phyloP scores from a whole-genome alignment of 2,113 vertebrate species.

The Balaeniceps rex region DNA sequence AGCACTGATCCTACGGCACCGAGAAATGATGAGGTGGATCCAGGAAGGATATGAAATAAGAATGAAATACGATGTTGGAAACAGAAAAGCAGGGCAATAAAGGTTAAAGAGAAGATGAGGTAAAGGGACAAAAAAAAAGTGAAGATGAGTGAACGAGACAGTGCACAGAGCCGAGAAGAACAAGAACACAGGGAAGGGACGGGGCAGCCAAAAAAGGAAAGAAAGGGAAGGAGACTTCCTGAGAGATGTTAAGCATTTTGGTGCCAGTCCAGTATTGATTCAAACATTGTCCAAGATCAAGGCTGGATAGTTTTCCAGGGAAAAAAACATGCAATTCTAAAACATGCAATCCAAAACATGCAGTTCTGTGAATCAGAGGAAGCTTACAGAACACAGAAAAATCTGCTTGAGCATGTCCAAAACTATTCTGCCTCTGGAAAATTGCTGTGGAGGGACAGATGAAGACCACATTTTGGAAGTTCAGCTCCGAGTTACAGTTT shows the following conservation, averaged over 20 bases:
- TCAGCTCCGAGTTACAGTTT: neutral
- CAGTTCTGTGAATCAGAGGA: neutral
- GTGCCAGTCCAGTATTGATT: neutral
- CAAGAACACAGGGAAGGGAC: neutral
- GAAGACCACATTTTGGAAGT: neutral
- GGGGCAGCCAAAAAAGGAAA: neutral
- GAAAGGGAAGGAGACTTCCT: neutral
- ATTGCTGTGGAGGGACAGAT: neutral
- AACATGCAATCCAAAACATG: neutral
- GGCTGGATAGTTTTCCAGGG: neutral
- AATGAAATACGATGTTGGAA: neutral
- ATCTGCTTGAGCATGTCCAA: neutral
- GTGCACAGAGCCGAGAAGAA: neutral
- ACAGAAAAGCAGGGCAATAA: neutral
- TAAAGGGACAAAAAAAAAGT: neutral
- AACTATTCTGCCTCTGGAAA: neutral
- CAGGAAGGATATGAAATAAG: neutral
- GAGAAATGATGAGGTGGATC: neutral
- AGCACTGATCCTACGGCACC: accelerated
- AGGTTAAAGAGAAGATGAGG: neutral
- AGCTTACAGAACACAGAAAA: neutral
- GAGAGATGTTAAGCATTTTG: neutral
- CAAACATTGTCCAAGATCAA: neutral
- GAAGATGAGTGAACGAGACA: neutral
- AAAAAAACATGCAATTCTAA: neutral